Conservation (phyloP, 2,113 vertebrate genomes). For the Nesogale talazaci region DNA sequence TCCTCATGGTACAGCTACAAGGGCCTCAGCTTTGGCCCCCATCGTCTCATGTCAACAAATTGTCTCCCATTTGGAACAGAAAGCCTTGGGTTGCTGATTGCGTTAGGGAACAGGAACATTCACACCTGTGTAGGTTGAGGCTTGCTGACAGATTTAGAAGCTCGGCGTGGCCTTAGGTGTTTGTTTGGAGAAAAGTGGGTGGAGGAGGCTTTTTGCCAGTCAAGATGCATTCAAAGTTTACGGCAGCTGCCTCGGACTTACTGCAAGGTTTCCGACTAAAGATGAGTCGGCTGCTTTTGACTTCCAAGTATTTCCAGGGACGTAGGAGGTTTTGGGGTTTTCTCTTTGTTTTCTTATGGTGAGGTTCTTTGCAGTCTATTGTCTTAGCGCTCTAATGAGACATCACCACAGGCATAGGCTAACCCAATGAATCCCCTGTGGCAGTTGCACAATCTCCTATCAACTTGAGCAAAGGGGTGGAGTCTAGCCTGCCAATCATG, state of each 20-base stretch:
- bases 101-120: neutral
- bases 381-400: conserved; percentile 46
- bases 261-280: conserved; percentile 45
- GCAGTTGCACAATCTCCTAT: too few relatives aligned
- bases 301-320: conserved; percentile 50
- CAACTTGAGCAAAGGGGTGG: too few relatives aligned
- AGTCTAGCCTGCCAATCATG: too few relatives aligned
- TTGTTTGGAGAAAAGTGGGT: neutral
- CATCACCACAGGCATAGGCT: neutral
- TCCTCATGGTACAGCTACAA: neutral
- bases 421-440: neutral
- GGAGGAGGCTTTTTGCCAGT: conserved; percentile 44
- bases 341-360: neutral
- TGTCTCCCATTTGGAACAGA: conserved; percentile 57
- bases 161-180: neutral
- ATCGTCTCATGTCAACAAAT: conserved; percentile 50
- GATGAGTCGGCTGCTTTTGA: neutral
- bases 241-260: conserved; percentile 55
- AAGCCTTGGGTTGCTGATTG: neutral
- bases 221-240: conserved; percentile 66
- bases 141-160: conserved; percentile 60
- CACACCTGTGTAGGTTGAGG: conserved; percentile 59
- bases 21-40: conserved; percentile 16
- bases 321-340: neutral
- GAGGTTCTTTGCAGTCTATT: conserved; percentile 25